Evolutionary conservation across 1,140 invertebrate genomes (phyloP).

Genomic region (Pachyrhynchus sulphureomaculatus): DNA sequence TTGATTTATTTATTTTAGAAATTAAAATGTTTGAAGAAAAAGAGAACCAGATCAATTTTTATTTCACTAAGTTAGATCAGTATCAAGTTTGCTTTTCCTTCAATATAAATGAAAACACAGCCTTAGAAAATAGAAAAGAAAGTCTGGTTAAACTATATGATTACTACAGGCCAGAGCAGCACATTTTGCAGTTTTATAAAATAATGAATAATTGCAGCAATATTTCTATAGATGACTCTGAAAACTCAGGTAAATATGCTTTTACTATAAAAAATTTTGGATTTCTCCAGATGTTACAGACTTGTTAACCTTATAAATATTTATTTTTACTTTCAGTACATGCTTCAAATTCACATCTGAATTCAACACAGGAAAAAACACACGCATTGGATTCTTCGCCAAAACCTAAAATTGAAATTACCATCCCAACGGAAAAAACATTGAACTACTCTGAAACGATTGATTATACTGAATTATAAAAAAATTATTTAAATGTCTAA

Average conservation of each 20-base stretch:
- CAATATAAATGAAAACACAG: constrained; percentile 48
- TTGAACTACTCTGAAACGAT: too few relatives aligned
- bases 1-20: too few relatives aligned
- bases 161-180: constrained; percentile 64
- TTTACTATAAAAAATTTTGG: background rate
- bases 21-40: constrained; percentile 57
- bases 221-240: too few relatives aligned
- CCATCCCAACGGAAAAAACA: too few relatives aligned
- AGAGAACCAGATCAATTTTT: constrained; percentile 53
- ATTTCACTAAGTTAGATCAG: constrained; percentile 53
- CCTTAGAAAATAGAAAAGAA: constrained; percentile 42
- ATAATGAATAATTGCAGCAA: constrained; percentile 24
- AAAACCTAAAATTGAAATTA: too few relatives aligned
- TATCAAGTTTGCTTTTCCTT: constrained; percentile 55
- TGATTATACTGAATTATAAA: too few relatives aligned
- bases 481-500: too few relatives aligned
- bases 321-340: too few relatives aligned
- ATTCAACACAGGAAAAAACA: too few relatives aligned
- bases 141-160: constrained; percentile 67
- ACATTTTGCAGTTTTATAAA: constrained; percentile 42
- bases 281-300: background rate
- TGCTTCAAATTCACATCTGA: too few relatives aligned
- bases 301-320: background rate
- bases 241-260: too few relatives aligned
- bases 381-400: too few relatives aligned